A percentile compares a stretch with the other conserved stretches of the same genome.
These are phyloP conservation scores for Andrena trimmerana DNA, from an alignment of 2,888 invertebrate species.

Conservation along the genomic window DNA sequence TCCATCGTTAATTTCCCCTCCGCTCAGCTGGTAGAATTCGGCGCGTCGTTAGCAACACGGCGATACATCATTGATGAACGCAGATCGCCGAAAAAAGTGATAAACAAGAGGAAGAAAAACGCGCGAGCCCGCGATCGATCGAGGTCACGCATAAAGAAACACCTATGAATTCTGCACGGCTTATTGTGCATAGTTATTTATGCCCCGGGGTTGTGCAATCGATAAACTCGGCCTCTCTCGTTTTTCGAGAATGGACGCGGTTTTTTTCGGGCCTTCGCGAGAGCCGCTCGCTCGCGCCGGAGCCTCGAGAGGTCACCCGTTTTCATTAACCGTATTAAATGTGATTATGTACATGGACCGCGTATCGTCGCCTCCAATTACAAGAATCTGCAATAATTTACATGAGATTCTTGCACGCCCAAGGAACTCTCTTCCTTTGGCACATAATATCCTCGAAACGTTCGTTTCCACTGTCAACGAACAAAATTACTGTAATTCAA, in stretches of 20 bases:
- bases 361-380: constrained; percentile 21
- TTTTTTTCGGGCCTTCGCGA: constrained; percentile 33
- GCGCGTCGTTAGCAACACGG: constrained; percentile 13
- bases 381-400: constrained; percentile 32
- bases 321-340: constrained; percentile 55
- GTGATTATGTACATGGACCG: constrained; percentile 30
- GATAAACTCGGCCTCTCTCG: constrained; percentile 38
- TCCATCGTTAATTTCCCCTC: background rate
- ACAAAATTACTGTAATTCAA: no score
- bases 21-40: background rate
- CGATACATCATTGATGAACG: constrained; percentile 22
- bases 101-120: constrained; percentile 44
- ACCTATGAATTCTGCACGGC: constrained; percentile 50
- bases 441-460: constrained; percentile 1
- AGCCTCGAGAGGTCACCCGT: constrained; percentile 4
- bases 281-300: background rate
- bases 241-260: constrained; percentile 45
- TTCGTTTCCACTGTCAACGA: background rate
- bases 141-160: constrained; percentile 29
- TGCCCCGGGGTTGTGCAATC: constrained; percentile 53
- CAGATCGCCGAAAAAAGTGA: constrained; percentile 6
- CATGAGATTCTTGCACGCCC: background rate
- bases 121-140: constrained; percentile 9
- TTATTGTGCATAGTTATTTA: constrained; percentile 60
- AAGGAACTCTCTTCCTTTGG: background rate